Evolutionary conservation across 92 coral and sea anemone species (phyloP).

Genomic region (Siderastrea radians): DNA sequence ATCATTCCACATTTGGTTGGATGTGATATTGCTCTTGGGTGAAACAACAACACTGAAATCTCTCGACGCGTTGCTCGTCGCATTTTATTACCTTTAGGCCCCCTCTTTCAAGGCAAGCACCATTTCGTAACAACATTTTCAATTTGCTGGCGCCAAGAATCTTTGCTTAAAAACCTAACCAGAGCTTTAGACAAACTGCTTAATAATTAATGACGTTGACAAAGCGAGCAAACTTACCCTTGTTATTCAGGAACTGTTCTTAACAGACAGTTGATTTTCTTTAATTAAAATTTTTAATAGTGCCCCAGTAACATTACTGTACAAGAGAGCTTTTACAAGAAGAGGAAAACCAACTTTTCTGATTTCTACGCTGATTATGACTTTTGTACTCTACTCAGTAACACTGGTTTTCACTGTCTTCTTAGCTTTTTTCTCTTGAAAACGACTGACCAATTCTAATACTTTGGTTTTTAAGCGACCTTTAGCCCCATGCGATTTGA

Average conservation of each 20-base stretch:
- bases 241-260: too few relatives aligned
- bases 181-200: too few relatives aligned
- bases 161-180: background rate
- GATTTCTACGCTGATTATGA: too few relatives aligned
- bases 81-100: background rate
- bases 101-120: background rate
- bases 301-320: background rate
- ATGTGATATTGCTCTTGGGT: conserved; percentile 16
- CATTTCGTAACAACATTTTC: background rate
- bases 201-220: background rate
- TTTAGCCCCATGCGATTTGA: background rate
- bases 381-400: background rate
- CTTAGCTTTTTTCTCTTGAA: background rate
- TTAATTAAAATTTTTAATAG: background rate
- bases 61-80: background rate
- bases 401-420: background rate
- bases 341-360: background rate
- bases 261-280: background rate
- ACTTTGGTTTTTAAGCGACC: conserved; percentile 2
- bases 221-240: background rate
- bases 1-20: background rate
- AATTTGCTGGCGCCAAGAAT: background rate
- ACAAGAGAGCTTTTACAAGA: background rate
- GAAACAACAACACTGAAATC: background rate
- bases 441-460: background rate